These are phyloP conservation scores for Poecilia wingei DNA, from an alignment of 2,797 vertebrate species.

Conservation along the genomic window DNA sequence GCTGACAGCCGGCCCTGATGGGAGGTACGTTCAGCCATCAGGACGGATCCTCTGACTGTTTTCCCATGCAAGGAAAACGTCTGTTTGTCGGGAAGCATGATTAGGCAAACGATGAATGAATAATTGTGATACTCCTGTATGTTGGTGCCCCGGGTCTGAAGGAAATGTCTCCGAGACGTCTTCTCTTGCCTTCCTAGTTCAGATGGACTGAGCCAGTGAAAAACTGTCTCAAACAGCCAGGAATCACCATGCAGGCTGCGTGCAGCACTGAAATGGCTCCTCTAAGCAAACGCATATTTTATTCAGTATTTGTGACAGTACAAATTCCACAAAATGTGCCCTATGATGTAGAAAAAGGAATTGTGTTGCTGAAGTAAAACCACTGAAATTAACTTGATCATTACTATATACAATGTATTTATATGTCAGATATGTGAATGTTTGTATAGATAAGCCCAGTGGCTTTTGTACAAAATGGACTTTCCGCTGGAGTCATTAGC, in stretches of 20 bases:
- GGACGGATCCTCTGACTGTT: not conserved
- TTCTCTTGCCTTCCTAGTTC: not conserved
- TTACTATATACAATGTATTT: too few relatives aligned
- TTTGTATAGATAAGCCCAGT: conserved; percentile 49
- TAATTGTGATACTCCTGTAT: not conserved
- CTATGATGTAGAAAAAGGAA: too few relatives aligned
- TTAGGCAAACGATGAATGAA: not conserved
- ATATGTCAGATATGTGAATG: conserved; percentile 40
- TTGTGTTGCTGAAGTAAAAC: too few relatives aligned
- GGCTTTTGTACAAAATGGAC: conserved; percentile 55
- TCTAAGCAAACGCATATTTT: not conserved
- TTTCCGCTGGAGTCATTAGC: conserved; percentile 58
- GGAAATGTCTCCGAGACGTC: not conserved
- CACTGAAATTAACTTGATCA: too few relatives aligned
- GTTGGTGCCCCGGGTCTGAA: not conserved
- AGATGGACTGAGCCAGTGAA: too few relatives aligned
- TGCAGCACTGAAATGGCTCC: not conserved
- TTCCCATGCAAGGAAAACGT: not conserved
- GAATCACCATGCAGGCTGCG: not conserved
- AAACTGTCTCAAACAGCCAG: not conserved
- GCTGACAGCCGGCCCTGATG: not conserved
- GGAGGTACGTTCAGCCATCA: not conserved
- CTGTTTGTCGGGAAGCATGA: not conserved
- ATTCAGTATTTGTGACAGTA: not conserved
- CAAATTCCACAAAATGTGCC: too few relatives aligned